Base-by-base conservation (phyloP, 1,140 invertebrate species). In the Bacillus rossius region DNA sequence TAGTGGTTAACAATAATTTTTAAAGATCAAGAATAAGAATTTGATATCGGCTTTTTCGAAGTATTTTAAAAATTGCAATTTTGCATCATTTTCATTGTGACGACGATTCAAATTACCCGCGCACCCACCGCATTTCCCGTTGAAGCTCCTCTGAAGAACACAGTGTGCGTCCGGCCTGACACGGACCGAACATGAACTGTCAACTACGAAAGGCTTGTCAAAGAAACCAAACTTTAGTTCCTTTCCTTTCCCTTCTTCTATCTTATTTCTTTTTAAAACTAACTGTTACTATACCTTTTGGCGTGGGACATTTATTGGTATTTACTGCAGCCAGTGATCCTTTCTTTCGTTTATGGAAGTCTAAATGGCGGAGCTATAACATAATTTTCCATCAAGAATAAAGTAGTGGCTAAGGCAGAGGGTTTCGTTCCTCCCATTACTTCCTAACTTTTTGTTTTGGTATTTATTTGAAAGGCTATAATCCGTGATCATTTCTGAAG, bases 201-300 rank as follows among this genome's bases (percentile, higher is more conserved):
- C 37, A 50, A 17, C 48, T 50, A 34, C 37, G 26, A 50, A 17
- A 50, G 48, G 48, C 26, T 50, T 50, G 48, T 29, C 48, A 34
- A 50, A 29, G 23, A 29, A 50, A 29, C 48, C 23, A 50, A 50
- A 29, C 19, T 50, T 19, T n/a, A 34, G n/a, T 50, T 50, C 13
- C 8, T 34, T 50, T 34, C 25, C 10, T 34, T 34, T 10, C 29
- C 29, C 29, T 10, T 34, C 4, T 34, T 10, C 29, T 34, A 34
- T 34, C 29, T 34, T 34, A 34, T 34, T 34, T 50, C 48, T 29
- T 29, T n/a, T 50, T 34, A 17, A 50, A 50, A 50, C 48, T 50
- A 50, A 50, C 48, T 50, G 48, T 50, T 50, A 50, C 34, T 50
- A 29, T 50, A 50, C 48, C 48, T 50, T 50, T 50, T 50, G 48